These are phyloP conservation scores for Lasiurus borealis DNA, from an alignment of 2,113 vertebrate genomes.

Conservation along the genomic window DNA sequence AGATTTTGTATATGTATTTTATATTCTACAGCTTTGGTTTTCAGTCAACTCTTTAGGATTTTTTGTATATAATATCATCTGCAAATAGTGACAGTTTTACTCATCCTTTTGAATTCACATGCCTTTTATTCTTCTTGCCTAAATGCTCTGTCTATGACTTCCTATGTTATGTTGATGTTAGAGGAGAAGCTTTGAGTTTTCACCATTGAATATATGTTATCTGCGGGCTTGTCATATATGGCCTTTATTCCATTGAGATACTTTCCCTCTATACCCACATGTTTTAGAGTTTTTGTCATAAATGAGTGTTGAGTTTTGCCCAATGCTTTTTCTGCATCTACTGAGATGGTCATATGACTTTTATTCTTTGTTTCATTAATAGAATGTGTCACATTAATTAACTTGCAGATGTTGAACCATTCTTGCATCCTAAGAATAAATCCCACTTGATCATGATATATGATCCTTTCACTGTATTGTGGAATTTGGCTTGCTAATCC, in stretches of 20 bases:
- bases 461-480: neutral
- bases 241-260: neutral
- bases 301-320: conserved; percentile 2
- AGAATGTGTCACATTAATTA: neutral
- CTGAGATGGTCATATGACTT: neutral
- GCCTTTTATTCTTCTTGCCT: conserved; percentile 16
- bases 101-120: neutral
- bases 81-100: neutral
- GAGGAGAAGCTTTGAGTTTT: conserved; percentile 2
- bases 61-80: neutral
- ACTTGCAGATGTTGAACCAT: neutral
- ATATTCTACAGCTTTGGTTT: neutral
- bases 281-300: neutral
- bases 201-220: neutral
- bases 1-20: neutral
- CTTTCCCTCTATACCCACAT: neutral
- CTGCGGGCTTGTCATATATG: neutral
- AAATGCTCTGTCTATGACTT: neutral
- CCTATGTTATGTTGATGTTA: neutral
- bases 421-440: neutral
- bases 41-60: neutral
- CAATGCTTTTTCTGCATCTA: neutral
- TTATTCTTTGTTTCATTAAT: neutral
- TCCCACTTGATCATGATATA: neutral
- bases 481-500: conserved; percentile 25